phyloP scores from a whole-genome alignment of 2,113 vertebrate genomes.

The Bettongia penicillata region DNA sequence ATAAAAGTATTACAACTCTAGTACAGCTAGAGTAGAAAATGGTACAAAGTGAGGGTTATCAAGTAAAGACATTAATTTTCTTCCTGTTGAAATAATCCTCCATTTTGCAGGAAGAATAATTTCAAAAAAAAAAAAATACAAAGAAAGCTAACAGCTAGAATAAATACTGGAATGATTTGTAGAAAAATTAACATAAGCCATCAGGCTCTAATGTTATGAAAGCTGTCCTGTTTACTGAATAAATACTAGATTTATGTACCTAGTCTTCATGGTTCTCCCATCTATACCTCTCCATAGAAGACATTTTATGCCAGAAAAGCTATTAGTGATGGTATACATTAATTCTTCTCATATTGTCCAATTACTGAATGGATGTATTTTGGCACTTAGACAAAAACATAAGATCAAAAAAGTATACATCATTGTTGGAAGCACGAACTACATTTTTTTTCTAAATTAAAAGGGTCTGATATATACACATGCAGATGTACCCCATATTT shows the following conservation, averaged over 20 bases:
- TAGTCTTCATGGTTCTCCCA: conserved; percentile 52
- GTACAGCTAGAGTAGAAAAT: conserved; percentile 37
- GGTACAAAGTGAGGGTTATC: conserved; percentile 42
- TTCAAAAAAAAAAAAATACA: conserved; percentile 51
- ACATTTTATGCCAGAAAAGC: neutral
- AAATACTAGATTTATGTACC: conserved; percentile 59
- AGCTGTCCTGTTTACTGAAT: conserved; percentile 46
- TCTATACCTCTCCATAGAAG: conserved; percentile 32
- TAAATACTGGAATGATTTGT: conserved; percentile 70
- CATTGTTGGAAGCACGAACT: neutral
- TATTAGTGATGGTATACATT: neutral
- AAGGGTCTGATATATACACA: neutral
- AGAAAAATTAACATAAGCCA: conserved; percentile 48
- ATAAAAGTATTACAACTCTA: neutral
- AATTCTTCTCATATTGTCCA: neutral
- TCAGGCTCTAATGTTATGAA: conserved; percentile 53
- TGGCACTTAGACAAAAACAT: neutral
- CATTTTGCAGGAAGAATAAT: conserved; percentile 58
- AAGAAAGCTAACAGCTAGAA: conserved; percentile 65
- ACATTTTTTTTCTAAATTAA: conserved; percentile 9
- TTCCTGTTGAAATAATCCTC: conserved; percentile 61
- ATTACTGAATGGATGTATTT: neutral
- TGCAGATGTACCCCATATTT: neutral
- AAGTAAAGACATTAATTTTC: conserved; percentile 61
- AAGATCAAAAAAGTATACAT: conserved; percentile 34